Base-by-base conservation (phyloP, 2,888 invertebrate species). In the Oxyscelio sp. region DNA sequence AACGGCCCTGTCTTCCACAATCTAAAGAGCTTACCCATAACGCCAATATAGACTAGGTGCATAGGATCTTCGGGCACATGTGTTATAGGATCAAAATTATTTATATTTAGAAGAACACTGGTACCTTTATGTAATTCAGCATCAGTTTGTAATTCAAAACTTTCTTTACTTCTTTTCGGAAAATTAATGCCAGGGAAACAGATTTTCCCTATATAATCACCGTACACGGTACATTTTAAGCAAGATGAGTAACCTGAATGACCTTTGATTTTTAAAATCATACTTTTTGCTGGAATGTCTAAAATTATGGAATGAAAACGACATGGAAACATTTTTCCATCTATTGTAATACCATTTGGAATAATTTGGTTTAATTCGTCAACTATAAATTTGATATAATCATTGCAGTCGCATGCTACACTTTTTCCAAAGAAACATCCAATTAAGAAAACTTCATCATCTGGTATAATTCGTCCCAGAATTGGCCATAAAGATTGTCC, bases 401-500 rank as follows among this genome's bases (percentile, higher is more conserved):
- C 63, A 17, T 24, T 48, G 15, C 45, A 13, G 24, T 34, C 22
- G 5, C 2, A 34, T 34, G 34, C 8, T 34, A 9, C 9, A 9
- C 8, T 2, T 2, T 40, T 6, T 15, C 75, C 75, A 31, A 31
- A 75, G 24, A 21, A 75, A n/a, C 56, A 75, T 1, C 75, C 75
- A 9, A 65, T 21, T 2, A 68, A 1, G 22, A 66, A 66, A 2
- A 66, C 66, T 17, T 21, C 13, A 40, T 24, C 54, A 0, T 40
- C 2, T 4, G 66, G 38, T n/a, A 52, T 11, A 19, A 66, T 6
- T 17, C 52, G 52, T 4, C 40, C 52, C 8, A 66, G 0, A 3
- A 66, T 66, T 52, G 66, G 66, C 66, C 66, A 66, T 15, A 66
- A 54, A 21, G 24, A 24, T 21, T 17, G 24, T 17, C 61, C 61